A percentile compares a stretch with the other conserved stretches of the same genome.
Evolutionary conservation across 2,797 vertebrate species (phyloP).

Genomic region (Poecilia gillii): DNA sequence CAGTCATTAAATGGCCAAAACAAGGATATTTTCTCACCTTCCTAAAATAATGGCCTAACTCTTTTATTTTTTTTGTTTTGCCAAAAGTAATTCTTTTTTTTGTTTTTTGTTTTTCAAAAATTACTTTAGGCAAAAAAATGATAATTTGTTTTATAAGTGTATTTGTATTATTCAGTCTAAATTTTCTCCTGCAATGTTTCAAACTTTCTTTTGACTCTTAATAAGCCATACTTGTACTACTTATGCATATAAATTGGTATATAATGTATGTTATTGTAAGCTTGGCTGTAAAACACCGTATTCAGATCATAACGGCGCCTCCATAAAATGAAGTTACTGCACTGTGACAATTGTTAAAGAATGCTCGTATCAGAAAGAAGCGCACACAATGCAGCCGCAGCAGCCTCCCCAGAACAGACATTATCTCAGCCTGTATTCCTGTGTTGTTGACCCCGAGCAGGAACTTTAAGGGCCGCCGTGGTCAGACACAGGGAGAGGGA

Average conservation of each 20-base stretch:
- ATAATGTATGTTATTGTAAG: not conserved
- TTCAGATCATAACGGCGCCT: not conserved
- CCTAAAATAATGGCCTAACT: not conserved
- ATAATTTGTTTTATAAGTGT: not conserved
- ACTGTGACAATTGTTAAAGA: conserved; percentile 30
- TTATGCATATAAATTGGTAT: not conserved
- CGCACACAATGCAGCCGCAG: conserved; percentile 55
- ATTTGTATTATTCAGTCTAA: not conserved
- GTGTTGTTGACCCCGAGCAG: conserved; percentile 68
- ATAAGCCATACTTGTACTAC: not conserved
- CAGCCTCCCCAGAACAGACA: conserved; percentile 69
- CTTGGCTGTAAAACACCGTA: not conserved
- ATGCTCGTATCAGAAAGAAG: conserved; percentile 33
- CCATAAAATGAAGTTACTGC: conserved; percentile 26
- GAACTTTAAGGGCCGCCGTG: conserved; percentile 73
- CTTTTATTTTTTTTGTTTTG: too few species aligned
- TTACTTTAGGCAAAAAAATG: too few species aligned
- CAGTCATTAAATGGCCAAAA: not conserved
- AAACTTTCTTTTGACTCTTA: not conserved
- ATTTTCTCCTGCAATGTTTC: not conserved
- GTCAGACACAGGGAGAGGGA: conserved; percentile 69
- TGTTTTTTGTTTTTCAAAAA: too few species aligned
- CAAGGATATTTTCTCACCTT: not conserved
- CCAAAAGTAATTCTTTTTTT: not conserved
- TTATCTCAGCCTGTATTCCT: conserved; percentile 66